Conservation (phyloP, 1,140 invertebrate genomes). For the Drosophila melanica region DNA sequence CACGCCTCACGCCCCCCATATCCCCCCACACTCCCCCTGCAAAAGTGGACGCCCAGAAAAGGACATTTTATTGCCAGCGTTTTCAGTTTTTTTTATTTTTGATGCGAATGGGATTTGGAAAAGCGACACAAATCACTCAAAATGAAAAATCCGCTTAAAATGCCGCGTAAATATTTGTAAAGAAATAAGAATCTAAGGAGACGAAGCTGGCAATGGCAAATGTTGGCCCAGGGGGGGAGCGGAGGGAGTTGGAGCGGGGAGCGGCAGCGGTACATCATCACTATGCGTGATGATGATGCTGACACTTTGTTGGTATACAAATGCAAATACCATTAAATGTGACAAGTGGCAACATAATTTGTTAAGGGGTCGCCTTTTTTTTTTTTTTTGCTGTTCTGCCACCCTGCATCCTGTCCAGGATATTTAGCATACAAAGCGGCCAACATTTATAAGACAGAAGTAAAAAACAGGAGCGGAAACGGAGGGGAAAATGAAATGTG, state of each 20-base stretch:
- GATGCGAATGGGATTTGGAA: conserved; percentile 61
- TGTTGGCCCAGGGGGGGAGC: too few relatives aligned
- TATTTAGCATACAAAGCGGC: conserved; percentile 78
- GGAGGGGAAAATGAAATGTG: conserved; percentile 48
- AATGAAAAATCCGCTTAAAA: conserved; percentile 81
- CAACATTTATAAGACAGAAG: conserved; percentile 61
- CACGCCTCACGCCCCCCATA: conserved; percentile 22
- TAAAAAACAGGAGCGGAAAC: not conserved
- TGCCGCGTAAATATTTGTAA: conserved; percentile 81
- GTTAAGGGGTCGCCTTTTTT: conserved; percentile 52
- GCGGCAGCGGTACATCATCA: conserved; percentile 16
- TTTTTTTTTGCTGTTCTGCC: conserved; percentile 1
- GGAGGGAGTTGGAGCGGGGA: too few relatives aligned
- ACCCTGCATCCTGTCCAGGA: conserved; percentile 16
- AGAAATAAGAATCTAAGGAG: conserved; percentile 58
- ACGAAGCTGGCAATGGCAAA: conserved; percentile 4
- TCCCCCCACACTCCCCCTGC: not conserved
- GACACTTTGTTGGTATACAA: conserved; percentile 79
- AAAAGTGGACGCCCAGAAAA: conserved; percentile 25
- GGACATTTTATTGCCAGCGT: conserved; percentile 43
- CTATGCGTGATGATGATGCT: conserved; percentile 70
- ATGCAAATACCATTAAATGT: conserved; percentile 83
- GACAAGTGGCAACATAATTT: conserved; percentile 83
- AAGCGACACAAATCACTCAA: conserved; percentile 80
- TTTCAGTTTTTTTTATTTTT: conserved; percentile 25